Base-by-base conservation (phyloP, 2,888 invertebrate species). In the Eueremaeus valkanovi region DNA sequence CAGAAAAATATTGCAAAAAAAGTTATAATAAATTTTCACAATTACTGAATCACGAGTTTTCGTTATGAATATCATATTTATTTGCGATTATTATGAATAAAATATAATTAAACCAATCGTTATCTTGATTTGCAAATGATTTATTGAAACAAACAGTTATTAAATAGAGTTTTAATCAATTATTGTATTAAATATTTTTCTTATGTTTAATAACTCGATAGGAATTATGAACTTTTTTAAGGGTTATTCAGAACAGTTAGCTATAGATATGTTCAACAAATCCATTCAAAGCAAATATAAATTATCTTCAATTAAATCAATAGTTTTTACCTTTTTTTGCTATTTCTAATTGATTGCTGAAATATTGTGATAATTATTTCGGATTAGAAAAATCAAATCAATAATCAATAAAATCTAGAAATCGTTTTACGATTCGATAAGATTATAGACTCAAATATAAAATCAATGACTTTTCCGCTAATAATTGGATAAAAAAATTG, bases 11-110 rank as follows among this genome's bases (percentile, higher is more conserved):
- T n/a, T n/a, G n/a, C n/a, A n/a, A n/a, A n/a, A 6, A 63, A 63
- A 63, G 24, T 24, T 27, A 63, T 63, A 33, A 63, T 29, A 33
- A 63, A 33, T 33, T 55, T 63, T 63, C 61, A 27, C 55, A 55
- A 63, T 63, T 33, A 63, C 63, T 33, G 29, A 63, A 63, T 63
- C 63, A 63, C 63, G 63, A 63, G 33, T 33, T 63, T 63, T 63
- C 63, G 31, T 63, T 63, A 63, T n/a, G 27, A 63, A 63, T 63
- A 63, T 63, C 33, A 29, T 9, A 63, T 63, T 63, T 3, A 33
- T 63, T 63, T 33, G 11, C 3, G 3, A 21, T n/a, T 63, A 63
- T 33, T 63, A 63, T n/a, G n/a, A 63, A 5, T 29, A 31, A 63
- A 63, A 13, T 63, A 63, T 63, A 63, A 63, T 63, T 31, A 63